Conservation (phyloP, 2,113 vertebrate species). For the Pituophis catenifer region DNA sequence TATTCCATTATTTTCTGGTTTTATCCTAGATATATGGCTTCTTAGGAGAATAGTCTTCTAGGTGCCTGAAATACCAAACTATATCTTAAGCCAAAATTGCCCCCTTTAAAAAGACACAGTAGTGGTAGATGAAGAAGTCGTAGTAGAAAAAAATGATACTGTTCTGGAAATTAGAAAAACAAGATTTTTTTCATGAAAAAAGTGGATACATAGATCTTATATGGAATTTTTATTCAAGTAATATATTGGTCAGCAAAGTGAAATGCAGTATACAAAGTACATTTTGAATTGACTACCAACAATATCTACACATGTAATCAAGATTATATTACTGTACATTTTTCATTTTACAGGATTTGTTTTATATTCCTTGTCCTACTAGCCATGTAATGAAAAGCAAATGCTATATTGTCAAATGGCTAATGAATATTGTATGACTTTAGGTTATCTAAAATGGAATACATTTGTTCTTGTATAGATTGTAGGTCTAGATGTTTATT, state of each 20-base stretch:
- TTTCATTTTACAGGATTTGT: not conserved
- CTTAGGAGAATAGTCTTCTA: not conserved
- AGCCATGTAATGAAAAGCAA: conserved; percentile 13
- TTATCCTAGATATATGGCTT: not conserved
- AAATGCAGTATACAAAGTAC: not conserved
- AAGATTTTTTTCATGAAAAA: not conserved
- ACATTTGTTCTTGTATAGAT: conserved; percentile 12
- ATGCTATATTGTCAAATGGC: conserved; percentile 3
- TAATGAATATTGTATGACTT: conserved; percentile 9
- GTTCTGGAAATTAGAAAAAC: not conserved
- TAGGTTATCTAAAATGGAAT: conserved; percentile 17
- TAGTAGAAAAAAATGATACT: not conserved
- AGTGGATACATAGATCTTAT: not conserved
- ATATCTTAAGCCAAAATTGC: not conserved
- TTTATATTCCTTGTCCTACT: not conserved
- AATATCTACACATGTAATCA: conserved; percentile 7
- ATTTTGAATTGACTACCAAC: conserved; percentile 16
- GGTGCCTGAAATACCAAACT: not conserved
- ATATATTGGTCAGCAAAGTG: conserved; percentile 15
- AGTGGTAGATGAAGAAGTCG: not conserved
- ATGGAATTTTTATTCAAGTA: conserved; percentile 49
- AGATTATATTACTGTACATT: not conserved
- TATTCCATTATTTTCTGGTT: not conserved
- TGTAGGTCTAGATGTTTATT: not conserved
- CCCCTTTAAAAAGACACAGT: not conserved